phyloP scores from a whole-genome alignment of 2,797 vertebrate species.

The Sphenopsis melanotis region DNA sequence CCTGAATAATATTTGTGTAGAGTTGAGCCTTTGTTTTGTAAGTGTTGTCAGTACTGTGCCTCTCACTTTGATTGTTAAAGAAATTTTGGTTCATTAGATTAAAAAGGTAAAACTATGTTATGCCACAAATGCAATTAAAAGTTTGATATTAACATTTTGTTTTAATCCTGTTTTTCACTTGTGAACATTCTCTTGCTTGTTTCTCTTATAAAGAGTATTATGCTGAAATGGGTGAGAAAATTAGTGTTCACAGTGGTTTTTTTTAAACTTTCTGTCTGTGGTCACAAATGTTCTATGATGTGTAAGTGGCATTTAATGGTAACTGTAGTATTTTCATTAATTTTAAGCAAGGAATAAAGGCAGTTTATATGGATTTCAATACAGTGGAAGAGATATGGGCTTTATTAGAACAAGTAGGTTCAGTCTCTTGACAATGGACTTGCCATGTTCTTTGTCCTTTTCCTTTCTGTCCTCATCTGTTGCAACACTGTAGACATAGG shows the following conservation, averaged over 20 bases:
- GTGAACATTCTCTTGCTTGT: neutral
- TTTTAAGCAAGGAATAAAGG: neutral
- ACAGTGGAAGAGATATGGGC: neutral
- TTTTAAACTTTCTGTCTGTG: neutral
- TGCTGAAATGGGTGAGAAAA: neutral
- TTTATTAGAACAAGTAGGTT: neutral
- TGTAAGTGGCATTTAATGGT: neutral
- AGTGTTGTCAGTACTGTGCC: neutral
- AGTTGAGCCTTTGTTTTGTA: neutral
- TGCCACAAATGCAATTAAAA: neutral
- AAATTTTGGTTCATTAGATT: neutral
- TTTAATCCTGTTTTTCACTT: neutral
- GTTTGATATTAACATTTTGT: neutral
- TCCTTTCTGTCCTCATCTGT: neutral
- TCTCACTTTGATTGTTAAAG: neutral
- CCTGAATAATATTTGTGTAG: neutral
- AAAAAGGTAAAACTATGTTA: neutral
- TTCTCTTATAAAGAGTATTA: neutral
- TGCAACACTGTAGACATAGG: neutral
- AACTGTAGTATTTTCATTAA: neutral
- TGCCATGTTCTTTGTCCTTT: neutral
- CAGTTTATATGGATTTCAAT: neutral
- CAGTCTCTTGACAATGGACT: accelerated
- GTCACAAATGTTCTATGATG: neutral
- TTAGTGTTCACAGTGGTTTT: neutral